Evolutionary conservation across 2,113 vertebrate species (phyloP).

Genomic region (Psittacula cyanocephala): DNA sequence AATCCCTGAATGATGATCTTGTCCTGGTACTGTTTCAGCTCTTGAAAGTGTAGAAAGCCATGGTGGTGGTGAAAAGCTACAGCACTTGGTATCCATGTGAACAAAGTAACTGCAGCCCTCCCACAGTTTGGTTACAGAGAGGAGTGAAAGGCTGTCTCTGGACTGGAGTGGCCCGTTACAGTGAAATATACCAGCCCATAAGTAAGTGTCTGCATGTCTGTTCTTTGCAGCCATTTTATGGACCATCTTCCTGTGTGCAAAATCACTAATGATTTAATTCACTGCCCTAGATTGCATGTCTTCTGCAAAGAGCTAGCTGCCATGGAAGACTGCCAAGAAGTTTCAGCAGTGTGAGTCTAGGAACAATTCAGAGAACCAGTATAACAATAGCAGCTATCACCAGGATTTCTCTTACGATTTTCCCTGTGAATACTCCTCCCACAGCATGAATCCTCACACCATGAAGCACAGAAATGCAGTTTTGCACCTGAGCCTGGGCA

Average conservation of each 20-base stretch:
- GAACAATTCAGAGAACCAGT: neutral
- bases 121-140: neutral
- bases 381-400: neutral
- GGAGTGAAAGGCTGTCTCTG: neutral
- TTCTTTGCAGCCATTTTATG: neutral
- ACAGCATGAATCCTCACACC: neutral
- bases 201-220: neutral
- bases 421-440: neutral
- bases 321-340: neutral
- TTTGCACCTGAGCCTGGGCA: neutral
- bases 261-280: neutral
- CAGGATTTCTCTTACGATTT: neutral
- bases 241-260: neutral
- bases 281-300: neutral
- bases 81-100: neutral
- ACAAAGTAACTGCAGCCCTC: neutral
- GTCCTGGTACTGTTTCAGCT: neutral
- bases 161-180: rapidly evolving
- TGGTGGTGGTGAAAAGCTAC: neutral
- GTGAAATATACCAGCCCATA: neutral
- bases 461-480: neutral
- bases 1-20: neutral
- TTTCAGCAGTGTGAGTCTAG: neutral
- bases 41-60: neutral
- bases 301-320: slow-evolving; percentile 14